Evolutionary conservation across 2,113 vertebrate genomes (phyloP).

Genomic region (Bubo scandiacus): DNA sequence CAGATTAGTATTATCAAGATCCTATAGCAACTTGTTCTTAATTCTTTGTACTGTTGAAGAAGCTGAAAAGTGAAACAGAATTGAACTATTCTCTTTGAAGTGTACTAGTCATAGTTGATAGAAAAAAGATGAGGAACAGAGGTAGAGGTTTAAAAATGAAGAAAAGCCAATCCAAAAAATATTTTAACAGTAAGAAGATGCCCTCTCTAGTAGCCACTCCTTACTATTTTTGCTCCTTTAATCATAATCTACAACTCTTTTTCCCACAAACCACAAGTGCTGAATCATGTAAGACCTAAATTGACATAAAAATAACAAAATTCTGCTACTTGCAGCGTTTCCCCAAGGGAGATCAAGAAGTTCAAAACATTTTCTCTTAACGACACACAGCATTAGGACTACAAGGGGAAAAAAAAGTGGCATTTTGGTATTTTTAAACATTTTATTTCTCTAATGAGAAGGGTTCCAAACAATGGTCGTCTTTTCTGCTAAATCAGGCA

Average conservation of each 20-base stretch:
- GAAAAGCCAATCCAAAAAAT: neutral
- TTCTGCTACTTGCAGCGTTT: slow-evolving; percentile 29
- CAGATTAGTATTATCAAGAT: neutral
- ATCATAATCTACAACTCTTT: slow-evolving; percentile 37
- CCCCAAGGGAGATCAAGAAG: slow-evolving; percentile 42
- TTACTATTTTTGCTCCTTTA: slow-evolving; percentile 44
- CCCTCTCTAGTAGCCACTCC: neutral
- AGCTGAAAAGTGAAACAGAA: neutral
- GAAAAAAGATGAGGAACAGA: neutral
- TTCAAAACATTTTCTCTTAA: slow-evolving; percentile 54
- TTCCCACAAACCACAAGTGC: slow-evolving; percentile 49
- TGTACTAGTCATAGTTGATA: neutral
- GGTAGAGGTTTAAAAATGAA: neutral
- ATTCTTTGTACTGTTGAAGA: neutral
- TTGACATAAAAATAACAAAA: slow-evolving; percentile 51
- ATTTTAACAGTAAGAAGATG: neutral
- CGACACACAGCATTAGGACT: slow-evolving; percentile 3
- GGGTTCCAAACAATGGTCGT: neutral
- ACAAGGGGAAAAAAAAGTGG: neutral
- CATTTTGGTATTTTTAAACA: neutral
- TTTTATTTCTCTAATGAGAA: slow-evolving; percentile 7
- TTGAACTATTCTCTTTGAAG: neutral
- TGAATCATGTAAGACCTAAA: slow-evolving; percentile 58
- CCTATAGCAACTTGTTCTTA: neutral
- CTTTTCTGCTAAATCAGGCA: slow-evolving; percentile 5